Evolutionary conservation across 1,140 invertebrate genomes (phyloP), one percentile per base, ranked within the genome.

Genomic region (Trichogramma pretiosum): DNA sequence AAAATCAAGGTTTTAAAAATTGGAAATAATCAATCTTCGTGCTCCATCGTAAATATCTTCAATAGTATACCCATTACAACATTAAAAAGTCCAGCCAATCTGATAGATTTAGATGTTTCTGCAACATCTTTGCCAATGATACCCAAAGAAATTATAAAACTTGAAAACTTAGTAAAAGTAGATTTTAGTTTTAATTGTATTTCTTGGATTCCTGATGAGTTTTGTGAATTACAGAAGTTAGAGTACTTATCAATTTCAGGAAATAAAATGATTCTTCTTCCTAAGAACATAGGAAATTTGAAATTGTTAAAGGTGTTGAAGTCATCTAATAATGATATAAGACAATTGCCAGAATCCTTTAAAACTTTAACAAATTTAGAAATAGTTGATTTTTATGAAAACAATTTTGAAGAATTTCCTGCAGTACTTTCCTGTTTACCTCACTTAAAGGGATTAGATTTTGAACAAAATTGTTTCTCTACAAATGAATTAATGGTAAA

Each of bases 381-480:
- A 26, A 23, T 41, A 5, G 1, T 46, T 32, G 43, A 51, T 35
- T 24, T 51, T 0, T 51, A 46, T 16, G 21, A 51, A 21, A 51
- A 51, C 42, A 22, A 3, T 11, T 42, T 51, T 30, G 38, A 51
- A 5, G 28, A 51, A 30, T 40, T 46, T 36, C 49, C 48, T 9
- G 9, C 14, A 26, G 23, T 22, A 28, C 42, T 50, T 28, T 4
- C 3, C 17, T 10, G 41, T 41, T 28, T 46, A 16, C 3, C 13
- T 14, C 35, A 16, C 41, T 41, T 50, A n/a, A 9, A 46, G 46
- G 42, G 43, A 35, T 50, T 50, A 14, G 48, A 50, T 23, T 19
- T 50, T 4, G 42, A 46, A 17, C 22, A 21, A 24, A 50, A 50
- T 43, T 50, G 16, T 30, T 35, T 40, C 26, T 7, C 36, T 28